Base-by-base conservation (phyloP, 2,113 vertebrate species). In the Peromyscus maniculatus region DNA sequence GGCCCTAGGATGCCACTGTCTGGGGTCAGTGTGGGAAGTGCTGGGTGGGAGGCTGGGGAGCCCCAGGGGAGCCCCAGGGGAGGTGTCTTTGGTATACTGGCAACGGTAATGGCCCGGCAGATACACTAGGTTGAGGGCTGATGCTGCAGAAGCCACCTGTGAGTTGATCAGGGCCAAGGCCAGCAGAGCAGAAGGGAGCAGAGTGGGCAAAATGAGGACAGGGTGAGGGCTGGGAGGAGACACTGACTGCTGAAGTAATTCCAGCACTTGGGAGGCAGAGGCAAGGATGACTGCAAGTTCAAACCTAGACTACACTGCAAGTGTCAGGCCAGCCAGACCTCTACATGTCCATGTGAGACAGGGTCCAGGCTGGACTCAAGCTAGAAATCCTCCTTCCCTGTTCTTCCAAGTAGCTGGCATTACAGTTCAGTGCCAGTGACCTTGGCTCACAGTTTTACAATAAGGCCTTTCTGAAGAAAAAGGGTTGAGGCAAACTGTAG, bases 391-490 rank as follows among this genome's bases (percentile, higher is more conserved):
- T 52, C 8, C 46, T 75, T 22, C 71, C 46, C 28, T 71, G 22
- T n/a, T 52, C 36, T 78, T 43, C 55, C 17, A 59, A 26, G 59
- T 26, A 43, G 46, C 33, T 17, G 33, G 74, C 31, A n/a, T 67
- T 52, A 67, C 9, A 79, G 43, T n/a, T 46, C 33, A n/a, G 24
- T 1, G 12, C 75, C 46, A 67, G 4, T 67, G 19, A 11, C n/a
- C 75, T 3, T 24, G 17, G 43, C n/a, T 78, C 31, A 46, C 87
- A 66, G 21, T 17, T 46, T n/a, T 89, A 94, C n/a, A 86, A 92
- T 17, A 28, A 74, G 46, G 46, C 11, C 55, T 94, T 97, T 74
- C 77, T 82, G 90, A 95, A 95, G 62, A 67, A 95, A 71, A 93
- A 66, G 52, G 17, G 39, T 16, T 62, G 22, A 62, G 22, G 36